A percentile compares a stretch with the other conserved stretches of the same genome.
phyloP scores from a whole-genome alignment of 2,888 invertebrate genomes.

The Cerceris rybyensis region DNA sequence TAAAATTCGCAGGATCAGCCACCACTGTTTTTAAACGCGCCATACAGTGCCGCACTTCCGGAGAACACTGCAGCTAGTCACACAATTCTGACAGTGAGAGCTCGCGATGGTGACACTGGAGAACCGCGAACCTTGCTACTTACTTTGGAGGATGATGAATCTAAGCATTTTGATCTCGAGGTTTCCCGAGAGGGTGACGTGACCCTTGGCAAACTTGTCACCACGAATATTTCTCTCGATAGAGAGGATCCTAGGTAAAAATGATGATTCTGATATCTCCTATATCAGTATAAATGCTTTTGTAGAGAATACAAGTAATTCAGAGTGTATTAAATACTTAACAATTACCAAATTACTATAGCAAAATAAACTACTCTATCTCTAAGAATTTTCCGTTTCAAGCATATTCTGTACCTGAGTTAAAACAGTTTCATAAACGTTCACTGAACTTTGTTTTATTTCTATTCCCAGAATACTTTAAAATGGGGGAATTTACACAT shows the following conservation, averaged over 20 bases:
- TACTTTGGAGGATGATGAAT: constrained; percentile 87
- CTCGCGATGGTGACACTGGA: constrained; percentile 92
- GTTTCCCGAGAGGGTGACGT: constrained; percentile 84
- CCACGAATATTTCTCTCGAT: constrained; percentile 87
- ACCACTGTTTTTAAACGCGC: constrained; percentile 90
- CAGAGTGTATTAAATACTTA: constrained; percentile 88
- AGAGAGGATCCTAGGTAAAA: constrained; percentile 86
- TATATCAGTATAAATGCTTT: too few species aligned
- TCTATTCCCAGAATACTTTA: constrained; percentile 83
- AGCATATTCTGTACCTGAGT: too few species aligned
- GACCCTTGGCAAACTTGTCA: constrained; percentile 84
- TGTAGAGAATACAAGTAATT: too few species aligned
- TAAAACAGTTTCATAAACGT: too few species aligned
- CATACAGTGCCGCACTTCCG: constrained; percentile 89
- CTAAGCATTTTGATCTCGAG: constrained; percentile 86
- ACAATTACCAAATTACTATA: constrained; percentile 83
- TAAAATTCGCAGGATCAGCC: constrained; percentile 86
- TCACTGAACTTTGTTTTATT: too few species aligned
- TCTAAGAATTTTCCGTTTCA: too few species aligned
- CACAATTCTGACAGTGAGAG: constrained; percentile 87
- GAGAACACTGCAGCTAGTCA: constrained; percentile 87
- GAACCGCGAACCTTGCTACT: constrained; percentile 87
- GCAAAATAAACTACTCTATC: too few species aligned
- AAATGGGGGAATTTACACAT: constrained; percentile 90
- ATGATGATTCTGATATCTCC: too few species aligned